Conservation (phyloP, 1,140 invertebrate genomes). For the Zaprionus kolodkinae region DNA sequence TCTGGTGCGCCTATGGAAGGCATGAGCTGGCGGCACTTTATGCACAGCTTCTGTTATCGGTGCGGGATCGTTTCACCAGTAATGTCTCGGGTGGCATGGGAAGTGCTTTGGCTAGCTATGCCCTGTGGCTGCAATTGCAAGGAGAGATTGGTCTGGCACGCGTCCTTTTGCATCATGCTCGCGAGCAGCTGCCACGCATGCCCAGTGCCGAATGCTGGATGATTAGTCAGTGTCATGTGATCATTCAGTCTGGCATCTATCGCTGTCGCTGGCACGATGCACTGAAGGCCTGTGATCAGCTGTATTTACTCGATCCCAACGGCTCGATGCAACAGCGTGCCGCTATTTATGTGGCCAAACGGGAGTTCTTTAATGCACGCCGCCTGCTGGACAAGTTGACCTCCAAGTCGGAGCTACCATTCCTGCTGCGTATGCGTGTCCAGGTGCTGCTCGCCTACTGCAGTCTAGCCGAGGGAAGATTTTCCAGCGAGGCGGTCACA, state of each 20-base stretch:
- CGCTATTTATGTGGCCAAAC: conserved; percentile 88
- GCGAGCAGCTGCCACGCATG: conserved; percentile 87
- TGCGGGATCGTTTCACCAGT: conserved; percentile 84
- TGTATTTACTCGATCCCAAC: conserved; percentile 89
- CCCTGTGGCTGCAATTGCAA: conserved; percentile 86
- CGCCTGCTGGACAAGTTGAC: conserved; percentile 87
- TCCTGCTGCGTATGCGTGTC: conserved; percentile 87
- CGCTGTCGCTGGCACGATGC: conserved; percentile 91
- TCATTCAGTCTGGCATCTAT: conserved; percentile 86
- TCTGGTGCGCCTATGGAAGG: conserved; percentile 95
- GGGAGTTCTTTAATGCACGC: conserved; percentile 87
- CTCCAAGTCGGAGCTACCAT: conserved; percentile 85
- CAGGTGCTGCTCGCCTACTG: conserved; percentile 90
- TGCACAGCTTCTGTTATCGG: conserved; percentile 89
- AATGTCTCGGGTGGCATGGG: conserved; percentile 89
- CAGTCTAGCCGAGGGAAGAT: conserved; percentile 84
- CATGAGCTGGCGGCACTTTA: conserved; percentile 91
- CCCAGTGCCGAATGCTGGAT: conserved; percentile 88
- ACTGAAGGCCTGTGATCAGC: conserved; percentile 89
- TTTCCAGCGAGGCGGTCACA: conserved; percentile 86
- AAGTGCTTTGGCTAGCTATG: conserved; percentile 89
- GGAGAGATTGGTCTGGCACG: conserved; percentile 87
- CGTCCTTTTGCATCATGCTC: conserved; percentile 86
- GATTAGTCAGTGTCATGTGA: conserved; percentile 88
- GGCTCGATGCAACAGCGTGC: conserved; percentile 88